These are phyloP conservation scores for Eptesicus fuscus DNA, from an alignment of 2,113 vertebrate species.

Conservation along the genomic window DNA sequence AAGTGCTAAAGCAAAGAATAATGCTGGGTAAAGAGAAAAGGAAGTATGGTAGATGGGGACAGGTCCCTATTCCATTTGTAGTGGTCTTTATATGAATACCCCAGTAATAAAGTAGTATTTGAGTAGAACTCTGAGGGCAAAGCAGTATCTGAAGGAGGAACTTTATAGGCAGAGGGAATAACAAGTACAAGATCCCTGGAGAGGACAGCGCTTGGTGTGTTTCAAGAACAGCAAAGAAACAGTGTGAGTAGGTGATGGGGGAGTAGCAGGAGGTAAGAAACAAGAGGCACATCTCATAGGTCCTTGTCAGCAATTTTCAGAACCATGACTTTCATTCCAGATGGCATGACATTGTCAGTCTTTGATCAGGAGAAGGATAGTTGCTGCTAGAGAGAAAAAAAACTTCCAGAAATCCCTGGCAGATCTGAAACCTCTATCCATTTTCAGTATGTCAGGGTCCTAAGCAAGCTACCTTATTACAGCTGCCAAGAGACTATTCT, in stretches of 20 bases:
- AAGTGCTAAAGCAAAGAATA: not conserved
- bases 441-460: not conserved
- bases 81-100: not conserved
- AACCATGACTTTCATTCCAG: not conserved
- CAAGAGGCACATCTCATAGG: not conserved
- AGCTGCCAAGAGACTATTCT: not conserved
- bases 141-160: not conserved
- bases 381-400: not conserved
- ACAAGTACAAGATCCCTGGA: not conserved
- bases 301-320: not conserved
- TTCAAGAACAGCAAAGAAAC: not conserved
- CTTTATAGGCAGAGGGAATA: not conserved
- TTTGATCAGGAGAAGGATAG: not conserved
- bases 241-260: not conserved
- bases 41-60: not conserved
- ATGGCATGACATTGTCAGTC: not conserved
- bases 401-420: not conserved
- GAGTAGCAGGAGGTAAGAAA: not conserved
- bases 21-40: not conserved
- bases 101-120: not conserved
- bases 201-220: not conserved
- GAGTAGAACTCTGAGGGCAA: not conserved
- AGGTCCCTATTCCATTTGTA: not conserved
- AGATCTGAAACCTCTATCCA: not conserved
- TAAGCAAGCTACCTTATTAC: not conserved